phyloP scores from a whole-genome alignment of 2,113 vertebrate genomes.

The Propithecus coquereli region DNA sequence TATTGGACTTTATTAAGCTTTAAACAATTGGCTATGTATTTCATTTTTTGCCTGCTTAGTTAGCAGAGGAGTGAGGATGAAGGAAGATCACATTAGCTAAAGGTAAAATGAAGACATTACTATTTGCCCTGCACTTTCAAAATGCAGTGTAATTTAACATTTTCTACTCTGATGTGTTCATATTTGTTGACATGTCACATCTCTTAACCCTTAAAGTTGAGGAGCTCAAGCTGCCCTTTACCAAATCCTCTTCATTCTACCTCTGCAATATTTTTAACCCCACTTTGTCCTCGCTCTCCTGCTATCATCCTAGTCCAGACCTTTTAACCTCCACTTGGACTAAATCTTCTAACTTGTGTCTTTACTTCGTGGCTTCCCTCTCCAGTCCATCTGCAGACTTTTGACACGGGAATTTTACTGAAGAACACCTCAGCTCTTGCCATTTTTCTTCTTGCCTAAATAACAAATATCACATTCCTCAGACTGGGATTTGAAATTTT shows the following conservation, averaged over 20 bases:
- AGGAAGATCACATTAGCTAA: not conserved
- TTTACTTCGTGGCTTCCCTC: not conserved
- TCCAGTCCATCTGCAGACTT: not conserved
- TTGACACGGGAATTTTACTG: not conserved
- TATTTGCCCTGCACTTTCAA: not conserved
- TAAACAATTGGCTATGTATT: not conserved
- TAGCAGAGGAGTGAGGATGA: not conserved
- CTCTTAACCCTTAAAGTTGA: not conserved
- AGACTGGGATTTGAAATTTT: not conserved
- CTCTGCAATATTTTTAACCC: not conserved
- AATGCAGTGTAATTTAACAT: not conserved
- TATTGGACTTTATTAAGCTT: not conserved
- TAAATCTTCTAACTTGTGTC: not conserved
- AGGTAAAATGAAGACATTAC: not conserved
- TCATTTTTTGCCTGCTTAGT: not conserved
- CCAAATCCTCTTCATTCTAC: not conserved
- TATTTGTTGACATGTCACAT: not conserved
- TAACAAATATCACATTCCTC: not conserved
- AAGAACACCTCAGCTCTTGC: not conserved
- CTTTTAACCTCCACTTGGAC: not conserved
- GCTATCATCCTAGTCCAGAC: not conserved
- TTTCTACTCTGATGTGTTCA: not conserved
- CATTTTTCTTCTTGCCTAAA: not conserved
- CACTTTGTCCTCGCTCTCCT: not conserved
- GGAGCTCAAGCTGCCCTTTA: not conserved